Percentiles rank a stretch among this genome's conserved stretches.
Evolutionary conservation across 2,888 invertebrate species (phyloP).

Genomic region (Eugnorisma glareosa): DNA sequence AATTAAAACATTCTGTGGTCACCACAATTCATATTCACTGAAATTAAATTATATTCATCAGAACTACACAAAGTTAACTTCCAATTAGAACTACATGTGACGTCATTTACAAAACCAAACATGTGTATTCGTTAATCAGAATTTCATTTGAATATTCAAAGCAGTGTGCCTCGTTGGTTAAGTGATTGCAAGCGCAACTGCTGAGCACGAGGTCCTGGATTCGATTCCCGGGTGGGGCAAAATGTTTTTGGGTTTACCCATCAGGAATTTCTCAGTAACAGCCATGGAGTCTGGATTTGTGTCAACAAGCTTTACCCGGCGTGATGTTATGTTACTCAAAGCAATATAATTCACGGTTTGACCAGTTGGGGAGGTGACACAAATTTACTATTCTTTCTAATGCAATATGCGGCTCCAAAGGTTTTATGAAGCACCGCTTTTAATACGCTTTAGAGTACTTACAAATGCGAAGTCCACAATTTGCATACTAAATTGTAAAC

Average conservation of each 20-base stretch:
- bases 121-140: slow-evolving; percentile 75
- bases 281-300: background rate
- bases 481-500: slow-evolving; percentile 86
- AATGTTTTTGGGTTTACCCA: background rate
- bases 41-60: slow-evolving; percentile 62
- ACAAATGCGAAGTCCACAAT: slow-evolving; percentile 81
- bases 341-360: slow-evolving; percentile 73
- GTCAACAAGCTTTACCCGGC: too few species aligned
- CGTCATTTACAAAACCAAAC: slow-evolving; percentile 73
- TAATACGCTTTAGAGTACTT: slow-evolving; percentile 80
- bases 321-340: slow-evolving; percentile 70
- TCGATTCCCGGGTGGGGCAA: background rate
- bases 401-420: slow-evolving; percentile 67
- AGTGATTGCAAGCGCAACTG: background rate
- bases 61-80: slow-evolving; percentile 74
- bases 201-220: background rate
- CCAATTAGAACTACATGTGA: slow-evolving; percentile 73
- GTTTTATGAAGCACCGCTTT: slow-evolving; percentile 79
- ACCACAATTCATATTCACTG: slow-evolving; percentile 29
- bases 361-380: slow-evolving; percentile 67
- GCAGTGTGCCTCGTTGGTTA: slow-evolving; percentile 35
- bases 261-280: background rate
- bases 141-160: slow-evolving; percentile 82
- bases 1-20: slow-evolving; percentile 27
- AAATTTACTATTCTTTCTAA: slow-evolving; percentile 78